Conservation (phyloP, 2,888 invertebrate genomes). For the Teleiodes luculella region DNA sequence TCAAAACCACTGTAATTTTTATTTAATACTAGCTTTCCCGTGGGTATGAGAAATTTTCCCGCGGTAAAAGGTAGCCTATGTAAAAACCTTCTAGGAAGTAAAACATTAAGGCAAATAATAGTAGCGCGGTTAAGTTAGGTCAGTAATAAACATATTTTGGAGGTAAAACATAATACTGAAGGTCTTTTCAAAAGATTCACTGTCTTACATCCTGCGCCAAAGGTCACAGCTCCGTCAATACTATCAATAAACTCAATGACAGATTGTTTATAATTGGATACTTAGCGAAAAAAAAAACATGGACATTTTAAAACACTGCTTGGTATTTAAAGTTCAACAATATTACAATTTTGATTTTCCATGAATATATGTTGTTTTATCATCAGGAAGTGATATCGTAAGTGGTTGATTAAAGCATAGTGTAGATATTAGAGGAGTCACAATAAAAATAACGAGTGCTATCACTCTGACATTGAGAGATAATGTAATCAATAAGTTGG, state of each 20-base stretch:
- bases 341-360: background rate
- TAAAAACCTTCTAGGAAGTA: too few relatives aligned
- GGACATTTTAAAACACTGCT: background rate
- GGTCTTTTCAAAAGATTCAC: too few relatives aligned
- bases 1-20: too few relatives aligned
- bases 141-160: too few relatives aligned
- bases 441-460: conserved; percentile 20
- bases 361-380: conserved; percentile 12
- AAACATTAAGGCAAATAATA: too few relatives aligned
- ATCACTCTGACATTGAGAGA: conserved; percentile 56
- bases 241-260: background rate
- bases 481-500: conserved; percentile 49
- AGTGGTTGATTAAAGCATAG: conserved; percentile 14
- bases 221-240: too few relatives aligned
- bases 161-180: too few relatives aligned
- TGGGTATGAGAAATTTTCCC: too few relatives aligned
- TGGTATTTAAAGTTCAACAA: conserved; percentile 13
- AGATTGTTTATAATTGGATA: background rate
- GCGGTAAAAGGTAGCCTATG: too few relatives aligned
- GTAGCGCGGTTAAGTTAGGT: too few relatives aligned
- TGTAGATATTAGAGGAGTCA: background rate
- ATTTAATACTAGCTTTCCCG: too few relatives aligned
- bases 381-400: conserved; percentile 28
- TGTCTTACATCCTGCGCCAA: too few relatives aligned
- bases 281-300: background rate